phyloP scores from a whole-genome alignment of 1,140 invertebrate species.

The Sitobion miscanthi region DNA sequence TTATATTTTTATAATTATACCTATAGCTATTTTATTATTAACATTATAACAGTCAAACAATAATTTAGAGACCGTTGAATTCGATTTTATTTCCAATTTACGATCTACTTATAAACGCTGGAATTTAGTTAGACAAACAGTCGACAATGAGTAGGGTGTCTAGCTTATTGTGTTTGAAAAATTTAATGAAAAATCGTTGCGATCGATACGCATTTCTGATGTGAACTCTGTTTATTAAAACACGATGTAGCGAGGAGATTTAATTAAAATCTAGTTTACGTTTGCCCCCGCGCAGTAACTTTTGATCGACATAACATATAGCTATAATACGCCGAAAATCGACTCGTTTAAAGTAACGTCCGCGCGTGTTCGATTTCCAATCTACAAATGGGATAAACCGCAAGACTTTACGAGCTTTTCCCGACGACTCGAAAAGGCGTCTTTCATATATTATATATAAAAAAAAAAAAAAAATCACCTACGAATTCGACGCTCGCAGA shows the following conservation, averaged over 20 bases:
- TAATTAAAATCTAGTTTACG: neutral
- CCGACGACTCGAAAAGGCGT: neutral
- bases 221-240: neutral
- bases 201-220: neutral
- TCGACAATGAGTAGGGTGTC: neutral
- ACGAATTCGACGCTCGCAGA: no score
- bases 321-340: neutral
- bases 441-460: neutral
- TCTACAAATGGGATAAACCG: neutral
- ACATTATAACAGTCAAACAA: no score
- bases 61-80: neutral
- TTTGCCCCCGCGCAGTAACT: neutral
- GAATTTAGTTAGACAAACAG: neutral
- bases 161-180: neutral
- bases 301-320: neutral
- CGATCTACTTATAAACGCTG: neutral
- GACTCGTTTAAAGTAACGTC: neutral
- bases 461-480: neutral
- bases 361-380: neutral
- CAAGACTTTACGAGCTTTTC: neutral
- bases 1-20: neutral
- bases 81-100: neutral
- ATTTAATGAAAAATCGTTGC: neutral
- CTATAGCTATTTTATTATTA: neutral
- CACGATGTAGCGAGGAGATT: neutral